Evolutionary conservation across 2,888 invertebrate genomes (phyloP), one percentile per base, ranked within the genome.

Genomic region (Baccha elongata): DNA sequence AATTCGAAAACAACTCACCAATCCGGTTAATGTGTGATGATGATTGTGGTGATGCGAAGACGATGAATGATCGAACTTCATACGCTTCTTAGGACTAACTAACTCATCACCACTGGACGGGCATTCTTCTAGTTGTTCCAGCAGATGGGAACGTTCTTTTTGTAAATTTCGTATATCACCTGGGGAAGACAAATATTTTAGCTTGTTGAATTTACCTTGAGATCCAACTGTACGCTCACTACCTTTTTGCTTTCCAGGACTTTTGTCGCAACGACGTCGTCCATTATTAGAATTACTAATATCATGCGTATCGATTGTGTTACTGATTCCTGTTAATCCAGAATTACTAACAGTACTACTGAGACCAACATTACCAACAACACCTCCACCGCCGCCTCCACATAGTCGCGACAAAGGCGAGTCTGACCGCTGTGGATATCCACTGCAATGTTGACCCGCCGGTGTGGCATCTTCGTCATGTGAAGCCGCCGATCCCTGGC

Each of bases 51-150:
- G 89, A 88, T 90, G 89, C 68, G 86, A 78, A 64, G 78, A 78
- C 72, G 83, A 85, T 62, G 86, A 84, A 87, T 92, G 91, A 86
- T 94, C 93, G 86, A 94, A 91, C 89, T 94, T 94, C 81, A 93
- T 91, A 79, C 94, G 92, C 89, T 94, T 94, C 88, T 94, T 94
- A 76, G 94, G 93, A 86, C 93, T 93, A 85, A 93, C 92, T 86
- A 93, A 88, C 88, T 94, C 94, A 89, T 94, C 94, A 83, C 94
- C 94, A 87, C 94, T 94, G 89, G 94, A 94, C 87, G 93, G 93
- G 91, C 94, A 94, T 87, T 94, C 94, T 87, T 94, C 94, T 87
- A 94, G 92, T 88, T 94, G 94, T 89, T 94, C 94, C 85, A 94
- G 91, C 75, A 94, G 91, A 88, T 94, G 94, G 55, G 93, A 93